phyloP scores from a whole-genome alignment of 2,888 invertebrate genomes.

The Pelosia muscerda region DNA sequence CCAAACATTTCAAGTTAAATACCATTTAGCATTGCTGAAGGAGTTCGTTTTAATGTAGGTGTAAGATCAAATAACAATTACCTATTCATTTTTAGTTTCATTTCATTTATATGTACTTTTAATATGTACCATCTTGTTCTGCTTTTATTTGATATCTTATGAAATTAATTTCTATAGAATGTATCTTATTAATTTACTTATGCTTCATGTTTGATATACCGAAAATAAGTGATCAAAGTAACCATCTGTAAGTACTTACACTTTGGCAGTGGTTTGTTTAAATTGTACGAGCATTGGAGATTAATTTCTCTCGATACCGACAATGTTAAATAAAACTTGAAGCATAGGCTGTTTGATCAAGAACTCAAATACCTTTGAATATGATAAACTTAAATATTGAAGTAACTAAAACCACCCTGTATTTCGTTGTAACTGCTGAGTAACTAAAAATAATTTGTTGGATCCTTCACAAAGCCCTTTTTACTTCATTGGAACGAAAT shows the following conservation, averaged over 20 bases:
- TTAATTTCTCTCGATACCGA: constrained; percentile 19
- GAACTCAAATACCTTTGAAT: constrained; percentile 41
- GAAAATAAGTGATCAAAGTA: constrained; percentile 8
- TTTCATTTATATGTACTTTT: constrained; percentile 18
- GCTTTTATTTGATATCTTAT: constrained; percentile 17
- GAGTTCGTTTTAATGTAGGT: constrained; percentile 38
- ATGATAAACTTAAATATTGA: constrained; percentile 41
- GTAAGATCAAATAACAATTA: constrained; percentile 27
- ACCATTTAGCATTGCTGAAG: constrained; percentile 28
- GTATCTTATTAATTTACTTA: constrained; percentile 19
- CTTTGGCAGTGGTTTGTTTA: constrained; percentile 21
- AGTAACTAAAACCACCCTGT: constrained; percentile 74
- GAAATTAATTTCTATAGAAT: constrained; percentile 9
- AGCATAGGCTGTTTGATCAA: constrained; percentile 48
- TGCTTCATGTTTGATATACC: constrained; percentile 32
- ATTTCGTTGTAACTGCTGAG: constrained; percentile 45
- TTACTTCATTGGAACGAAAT: constrained; percentile 19
- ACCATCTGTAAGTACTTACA: constrained; percentile 7
- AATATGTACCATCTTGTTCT: constrained; percentile 12
- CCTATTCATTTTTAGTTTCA: constrained; percentile 13
- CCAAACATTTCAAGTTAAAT: constrained; percentile 33
- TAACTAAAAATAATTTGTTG: constrained; percentile 31
- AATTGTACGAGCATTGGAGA: constrained; percentile 23
- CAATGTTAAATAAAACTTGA: constrained; percentile 47
- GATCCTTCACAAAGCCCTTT: constrained; percentile 28